Percentiles rank a stretch among this genome's conserved stretches.
These are phyloP conservation scores for Natator depressus DNA, from an alignment of 2,113 vertebrate genomes.

Conservation along the genomic window DNA sequence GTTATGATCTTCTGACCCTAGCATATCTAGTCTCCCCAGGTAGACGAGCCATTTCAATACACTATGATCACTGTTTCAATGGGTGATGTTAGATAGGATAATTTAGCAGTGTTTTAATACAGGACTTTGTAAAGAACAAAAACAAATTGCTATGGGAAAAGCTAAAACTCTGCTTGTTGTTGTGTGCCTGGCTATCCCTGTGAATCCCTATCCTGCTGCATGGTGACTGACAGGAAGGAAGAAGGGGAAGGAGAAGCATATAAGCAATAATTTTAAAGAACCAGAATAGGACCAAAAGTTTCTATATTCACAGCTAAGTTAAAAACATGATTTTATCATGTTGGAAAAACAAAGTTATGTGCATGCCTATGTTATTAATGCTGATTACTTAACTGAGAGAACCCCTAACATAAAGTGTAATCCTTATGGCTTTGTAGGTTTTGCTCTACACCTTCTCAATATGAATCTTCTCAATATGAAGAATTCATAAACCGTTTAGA, in stretches of 20 bases:
- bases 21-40: not conserved
- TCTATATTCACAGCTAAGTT: not conserved
- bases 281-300: not conserved
- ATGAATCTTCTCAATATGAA: slow-evolving; percentile 38
- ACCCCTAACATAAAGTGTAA: slow-evolving; percentile 5
- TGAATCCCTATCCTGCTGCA: not conserved
- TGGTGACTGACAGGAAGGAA: not conserved
- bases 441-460: slow-evolving; percentile 6
- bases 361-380: not conserved
- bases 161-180: not conserved
- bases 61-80: not conserved
- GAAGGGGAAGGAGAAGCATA: not conserved
- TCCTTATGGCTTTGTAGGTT: slow-evolving; percentile 46
- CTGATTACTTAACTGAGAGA: not conserved
- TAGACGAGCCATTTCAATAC: not conserved
- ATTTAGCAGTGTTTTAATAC: not conserved
- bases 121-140: not conserved
- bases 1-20: not conserved
- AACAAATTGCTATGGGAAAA: not conserved
- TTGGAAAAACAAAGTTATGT: not conserved
- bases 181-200: fast-evolving
- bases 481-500: slow-evolving; percentile 31
- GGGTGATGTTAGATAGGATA: not conserved
- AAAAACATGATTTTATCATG: not conserved
- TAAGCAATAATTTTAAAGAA: not conserved